Evolutionary conservation across 2,888 invertebrate species (phyloP).

Genomic region (Macrophya annulata): DNA sequence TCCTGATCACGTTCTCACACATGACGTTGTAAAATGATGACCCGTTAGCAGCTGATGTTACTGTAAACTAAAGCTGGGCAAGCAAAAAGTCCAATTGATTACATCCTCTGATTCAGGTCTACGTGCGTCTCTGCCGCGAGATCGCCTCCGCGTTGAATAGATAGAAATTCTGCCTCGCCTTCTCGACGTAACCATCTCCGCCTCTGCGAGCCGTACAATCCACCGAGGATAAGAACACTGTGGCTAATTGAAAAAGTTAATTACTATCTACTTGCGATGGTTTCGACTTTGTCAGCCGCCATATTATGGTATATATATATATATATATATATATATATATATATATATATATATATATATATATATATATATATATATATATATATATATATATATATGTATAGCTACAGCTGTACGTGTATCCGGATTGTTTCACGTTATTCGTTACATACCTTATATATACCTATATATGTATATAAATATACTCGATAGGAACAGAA

Average conservation of each 20-base stretch:
- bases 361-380: too few species aligned
- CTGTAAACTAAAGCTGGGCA: conserved; percentile 66
- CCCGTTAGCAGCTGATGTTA: conserved; percentile 67
- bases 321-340: too few species aligned
- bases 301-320: conserved; percentile 61
- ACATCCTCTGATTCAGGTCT: conserved; percentile 63
- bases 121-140: conserved; percentile 34
- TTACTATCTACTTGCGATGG: conserved; percentile 63
- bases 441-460: background rate
- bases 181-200: conserved; percentile 24
- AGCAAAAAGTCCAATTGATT: conserved; percentile 69
- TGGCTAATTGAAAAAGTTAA: conserved; percentile 71
- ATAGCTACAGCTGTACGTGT: background rate
- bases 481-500: background rate
- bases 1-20: conserved; percentile 63
- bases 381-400: too few species aligned
- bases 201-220: conserved; percentile 58
- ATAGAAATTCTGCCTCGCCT: conserved; percentile 57
- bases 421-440: conserved; percentile 37
- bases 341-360: too few species aligned
- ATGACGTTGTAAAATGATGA: conserved; percentile 67
- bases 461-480: background rate
- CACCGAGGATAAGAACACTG: conserved; percentile 55
- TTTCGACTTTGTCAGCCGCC: conserved; percentile 62
- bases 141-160: conserved; percentile 45